Evolutionary conservation across 2,888 invertebrate genomes (phyloP), one percentile per base, ranked within the genome.

Genomic region (Ceratothoa steindachneri): DNA sequence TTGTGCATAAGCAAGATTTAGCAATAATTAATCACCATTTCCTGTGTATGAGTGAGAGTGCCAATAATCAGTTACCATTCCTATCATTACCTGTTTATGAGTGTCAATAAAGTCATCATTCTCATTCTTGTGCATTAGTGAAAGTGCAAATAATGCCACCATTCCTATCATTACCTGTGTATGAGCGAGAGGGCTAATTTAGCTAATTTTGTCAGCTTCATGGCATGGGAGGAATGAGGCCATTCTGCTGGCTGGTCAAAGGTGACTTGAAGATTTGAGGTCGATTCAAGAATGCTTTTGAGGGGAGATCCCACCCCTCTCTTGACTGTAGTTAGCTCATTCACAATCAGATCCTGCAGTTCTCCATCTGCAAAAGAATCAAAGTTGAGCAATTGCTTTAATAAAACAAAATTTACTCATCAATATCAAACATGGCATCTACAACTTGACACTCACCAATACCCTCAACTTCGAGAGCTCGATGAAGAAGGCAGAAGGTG

Each of bases 141-240:
- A n/a, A n/a, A n/a, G n/a, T n/a, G n/a, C n/a, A n/a, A n/a, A n/a
- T n/a, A n/a, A n/a, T n/a, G n/a, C n/a, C n/a, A n/a, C n/a, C n/a
- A n/a, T n/a, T 41, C 29, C 24, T 67, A 30, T 67, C 22, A 22
- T 22, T 51, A 77, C 71, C 79, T 69, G 68, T 79, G 76, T 9
- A 74, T 52, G 15, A 79, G 72, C 30, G 79, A 79, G 28, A 79
- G 74, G 28, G 76, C 79, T 70, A 79, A 69, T 31, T 79, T 73
- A 15, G 76, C 79, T 2, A 76, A 74, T 41, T 74, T 72, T 66
- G 79, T 73, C n/a, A 79, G 74, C 30, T 72, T 66, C 22, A 30
- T 71, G 2, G 79, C 76, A 52, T 79, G 74, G 30, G 70, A 70
- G 22, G 74, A 73, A 31, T 71, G 69, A 15, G 76, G 76, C 30